Conservation (phyloP, 1,140 invertebrate genomes). For the Pachyrhynchus sulphureomaculatus region DNA sequence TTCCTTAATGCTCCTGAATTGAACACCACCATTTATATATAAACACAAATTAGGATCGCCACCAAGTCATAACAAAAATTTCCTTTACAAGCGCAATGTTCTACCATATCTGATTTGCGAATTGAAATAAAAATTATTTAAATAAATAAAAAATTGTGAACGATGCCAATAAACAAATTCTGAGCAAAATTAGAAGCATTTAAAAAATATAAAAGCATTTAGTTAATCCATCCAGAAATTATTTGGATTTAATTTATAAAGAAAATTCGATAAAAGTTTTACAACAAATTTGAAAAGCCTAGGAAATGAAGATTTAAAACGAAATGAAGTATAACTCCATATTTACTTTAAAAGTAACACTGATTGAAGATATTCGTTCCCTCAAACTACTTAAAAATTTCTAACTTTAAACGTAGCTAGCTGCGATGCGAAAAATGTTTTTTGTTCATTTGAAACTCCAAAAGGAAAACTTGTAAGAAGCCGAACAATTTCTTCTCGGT, state of each 20-base stretch:
- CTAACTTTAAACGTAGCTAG: slow-evolving; percentile 1
- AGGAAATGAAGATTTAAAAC: slow-evolving; percentile 23
- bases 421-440: slow-evolving; percentile 6
- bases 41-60: too few relatives aligned
- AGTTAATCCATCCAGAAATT: slow-evolving; percentile 9
- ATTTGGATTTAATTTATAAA: slow-evolving; percentile 19
- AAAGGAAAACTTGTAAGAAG: slow-evolving; percentile 3
- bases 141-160: too few relatives aligned
- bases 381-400: slow-evolving; percentile 20
- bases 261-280: slow-evolving; percentile 7
- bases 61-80: too few relatives aligned
- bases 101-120: too few relatives aligned
- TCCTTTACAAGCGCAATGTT: too few relatives aligned
- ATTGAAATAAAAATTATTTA: too few relatives aligned
- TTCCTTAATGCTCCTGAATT: too few relatives aligned
- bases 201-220: too few relatives aligned
- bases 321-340: slow-evolving; percentile 18
- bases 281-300: slow-evolving; percentile 14
- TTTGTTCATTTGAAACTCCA: slow-evolving; percentile 2
- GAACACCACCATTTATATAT: too few relatives aligned
- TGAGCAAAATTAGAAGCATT: too few relatives aligned
- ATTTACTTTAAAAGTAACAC: slow-evolving; percentile 22
- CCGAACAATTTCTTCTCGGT: background rate
- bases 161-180: too few relatives aligned
- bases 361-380: slow-evolving; percentile 23